Evolutionary conservation across 2,113 vertebrate genomes (phyloP).

Genomic region (Scopus umbretta): DNA sequence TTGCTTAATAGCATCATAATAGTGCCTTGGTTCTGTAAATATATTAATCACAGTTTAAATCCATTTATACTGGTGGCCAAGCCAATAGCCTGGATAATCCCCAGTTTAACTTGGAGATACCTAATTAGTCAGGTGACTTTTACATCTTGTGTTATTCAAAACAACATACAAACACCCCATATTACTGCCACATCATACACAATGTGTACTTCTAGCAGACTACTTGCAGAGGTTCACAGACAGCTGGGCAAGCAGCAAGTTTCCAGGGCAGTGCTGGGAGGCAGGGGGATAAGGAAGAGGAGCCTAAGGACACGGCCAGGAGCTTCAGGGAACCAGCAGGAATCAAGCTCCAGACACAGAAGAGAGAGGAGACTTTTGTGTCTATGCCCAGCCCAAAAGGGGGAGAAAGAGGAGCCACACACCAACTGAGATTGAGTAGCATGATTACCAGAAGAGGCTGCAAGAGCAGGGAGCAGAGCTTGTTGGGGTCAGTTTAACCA

Average conservation of each 20-base stretch:
- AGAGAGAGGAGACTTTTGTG: not conserved
- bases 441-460: slow-evolving; percentile 3
- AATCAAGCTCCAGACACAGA: not conserved
- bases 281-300: not conserved
- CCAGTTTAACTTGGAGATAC: not conserved
- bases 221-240: not conserved
- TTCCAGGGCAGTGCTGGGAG: not conserved
- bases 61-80: not conserved
- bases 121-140: not conserved
- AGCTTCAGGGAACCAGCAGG: not conserved
- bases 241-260: not conserved
- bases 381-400: not conserved
- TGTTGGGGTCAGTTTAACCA: not conserved
- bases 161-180: not conserved
- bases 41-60: not conserved
- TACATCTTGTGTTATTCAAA: not conserved
- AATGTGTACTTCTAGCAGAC: accelerated
- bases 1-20: not conserved
- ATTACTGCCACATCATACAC: not conserved
- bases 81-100: not conserved
- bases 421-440: not conserved
- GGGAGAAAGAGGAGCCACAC: not conserved
- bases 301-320: not conserved
- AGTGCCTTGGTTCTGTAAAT: not conserved
- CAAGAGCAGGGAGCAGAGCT: slow-evolving; percentile 21